phyloP scores from a whole-genome alignment of 2,113 vertebrate species.

The Xenopus tropicalis region DNA sequence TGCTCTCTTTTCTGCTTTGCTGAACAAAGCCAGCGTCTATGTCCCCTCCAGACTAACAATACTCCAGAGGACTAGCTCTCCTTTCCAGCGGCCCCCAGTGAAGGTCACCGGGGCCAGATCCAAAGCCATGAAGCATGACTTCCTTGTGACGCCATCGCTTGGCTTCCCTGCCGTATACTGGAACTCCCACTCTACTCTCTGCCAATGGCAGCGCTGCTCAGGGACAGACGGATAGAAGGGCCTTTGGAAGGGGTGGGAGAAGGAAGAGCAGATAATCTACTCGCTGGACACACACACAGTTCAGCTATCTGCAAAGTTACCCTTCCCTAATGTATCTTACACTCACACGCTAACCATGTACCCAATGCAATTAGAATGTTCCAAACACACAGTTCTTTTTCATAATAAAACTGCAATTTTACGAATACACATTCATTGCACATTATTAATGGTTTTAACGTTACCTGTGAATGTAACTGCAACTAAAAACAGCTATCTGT shows the following conservation, averaged over 20 bases:
- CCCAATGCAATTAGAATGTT: no score
- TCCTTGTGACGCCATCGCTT: conserved; percentile 67
- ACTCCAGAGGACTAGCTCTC: conserved; percentile 73
- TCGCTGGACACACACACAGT: background rate
- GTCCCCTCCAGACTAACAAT: conserved; percentile 68
- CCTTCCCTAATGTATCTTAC: no score
- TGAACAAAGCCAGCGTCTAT: conserved; percentile 85
- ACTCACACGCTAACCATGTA: no score
- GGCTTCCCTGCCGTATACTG: conserved; percentile 62
- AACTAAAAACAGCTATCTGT: no score
- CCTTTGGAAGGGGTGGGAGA: conserved; percentile 49
- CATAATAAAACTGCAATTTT: no score
- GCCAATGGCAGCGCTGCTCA: conserved; percentile 56
- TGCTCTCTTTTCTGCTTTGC: conserved; percentile 87
- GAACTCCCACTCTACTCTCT: conserved; percentile 56
- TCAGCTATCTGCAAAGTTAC: background rate
- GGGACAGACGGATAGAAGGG: conserved; percentile 79
- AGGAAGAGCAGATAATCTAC: conserved; percentile 14
- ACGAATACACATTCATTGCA: no score
- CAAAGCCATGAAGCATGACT: conserved; percentile 53
- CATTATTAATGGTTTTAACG: no score
- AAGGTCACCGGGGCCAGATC: conserved; percentile 67
- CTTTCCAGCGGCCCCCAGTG: conserved; percentile 67
- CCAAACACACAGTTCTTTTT: no score
- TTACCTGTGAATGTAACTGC: no score